phyloP scores from a whole-genome alignment of 2,888 invertebrate genomes.

The Calliopum simillimum region DNA sequence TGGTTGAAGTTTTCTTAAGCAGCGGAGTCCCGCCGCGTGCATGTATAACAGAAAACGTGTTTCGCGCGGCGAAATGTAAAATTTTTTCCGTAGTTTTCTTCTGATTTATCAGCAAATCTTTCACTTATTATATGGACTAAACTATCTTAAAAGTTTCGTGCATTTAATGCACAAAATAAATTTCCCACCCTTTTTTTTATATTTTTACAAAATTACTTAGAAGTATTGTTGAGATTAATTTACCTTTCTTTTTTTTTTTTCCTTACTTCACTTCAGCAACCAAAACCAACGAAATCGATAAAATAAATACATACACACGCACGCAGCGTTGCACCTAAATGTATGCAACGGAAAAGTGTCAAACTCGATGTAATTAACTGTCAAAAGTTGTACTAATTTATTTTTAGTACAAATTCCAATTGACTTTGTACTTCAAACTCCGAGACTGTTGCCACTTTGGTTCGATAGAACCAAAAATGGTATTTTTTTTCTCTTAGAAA shows the following conservation, averaged over 20 bases:
- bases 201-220: background rate
- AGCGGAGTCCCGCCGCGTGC: constrained; percentile 2
- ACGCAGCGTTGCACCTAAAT: background rate
- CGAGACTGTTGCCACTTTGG: too few species aligned
- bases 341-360: background rate
- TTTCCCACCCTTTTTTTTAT: too few species aligned
- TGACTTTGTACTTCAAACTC: too few species aligned
- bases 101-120: too few species aligned
- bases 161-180: background rate
- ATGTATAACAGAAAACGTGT: constrained; percentile 10
- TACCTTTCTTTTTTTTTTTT: constrained; percentile 13
- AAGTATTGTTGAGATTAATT: background rate
- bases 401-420: too few species aligned
- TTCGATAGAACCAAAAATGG: too few species aligned
- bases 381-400: too few species aligned
- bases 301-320: constrained; percentile 11
- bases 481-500: too few species aligned
- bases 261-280: constrained; percentile 7
- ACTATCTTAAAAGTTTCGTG: background rate
- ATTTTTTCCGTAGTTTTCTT: too few species aligned
- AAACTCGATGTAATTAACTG: too few species aligned
- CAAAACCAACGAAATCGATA: constrained; percentile 12
- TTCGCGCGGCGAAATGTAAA: too few species aligned
- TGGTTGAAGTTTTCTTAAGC: background rate
- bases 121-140: too few species aligned